These are phyloP conservation scores for Nymphicus hollandicus DNA, from an alignment of 2,113 vertebrate species.

Conservation along the genomic window DNA sequence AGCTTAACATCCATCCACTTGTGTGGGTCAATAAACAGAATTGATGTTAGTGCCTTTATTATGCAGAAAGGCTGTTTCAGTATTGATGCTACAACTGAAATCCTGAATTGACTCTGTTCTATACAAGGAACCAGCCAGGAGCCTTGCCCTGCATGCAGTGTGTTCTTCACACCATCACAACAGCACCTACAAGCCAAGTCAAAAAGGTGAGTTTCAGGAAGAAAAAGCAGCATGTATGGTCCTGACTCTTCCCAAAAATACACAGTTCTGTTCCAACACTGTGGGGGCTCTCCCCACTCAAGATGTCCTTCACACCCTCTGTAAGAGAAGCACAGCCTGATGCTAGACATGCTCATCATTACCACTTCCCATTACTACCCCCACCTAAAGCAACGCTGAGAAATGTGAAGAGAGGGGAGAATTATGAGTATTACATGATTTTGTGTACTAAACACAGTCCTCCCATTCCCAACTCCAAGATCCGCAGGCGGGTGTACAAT, in stretches of 20 bases:
- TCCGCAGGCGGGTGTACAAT: neutral
- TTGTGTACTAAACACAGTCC: neutral
- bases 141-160: neutral
- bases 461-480: slow-evolving; percentile 3
- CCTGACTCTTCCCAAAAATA: neutral
- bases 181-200: neutral
- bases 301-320: neutral
- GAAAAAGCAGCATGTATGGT: neutral
- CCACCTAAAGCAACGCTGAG: neutral
- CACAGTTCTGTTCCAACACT: neutral
- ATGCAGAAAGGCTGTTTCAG: neutral
- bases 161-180: neutral
- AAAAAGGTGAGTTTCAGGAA: neutral
- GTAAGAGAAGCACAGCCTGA: neutral
- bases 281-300: neutral
- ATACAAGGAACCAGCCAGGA: neutral
- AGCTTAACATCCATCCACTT: neutral
- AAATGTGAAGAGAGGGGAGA: neutral
- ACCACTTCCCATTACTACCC: neutral
- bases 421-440: neutral
- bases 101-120: neutral
- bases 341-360: neutral
- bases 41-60: neutral
- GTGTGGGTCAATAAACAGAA: neutral
- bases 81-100: neutral